Conservation (phyloP, 2,113 vertebrate genomes). For the Miniopterus natalensis region DNA sequence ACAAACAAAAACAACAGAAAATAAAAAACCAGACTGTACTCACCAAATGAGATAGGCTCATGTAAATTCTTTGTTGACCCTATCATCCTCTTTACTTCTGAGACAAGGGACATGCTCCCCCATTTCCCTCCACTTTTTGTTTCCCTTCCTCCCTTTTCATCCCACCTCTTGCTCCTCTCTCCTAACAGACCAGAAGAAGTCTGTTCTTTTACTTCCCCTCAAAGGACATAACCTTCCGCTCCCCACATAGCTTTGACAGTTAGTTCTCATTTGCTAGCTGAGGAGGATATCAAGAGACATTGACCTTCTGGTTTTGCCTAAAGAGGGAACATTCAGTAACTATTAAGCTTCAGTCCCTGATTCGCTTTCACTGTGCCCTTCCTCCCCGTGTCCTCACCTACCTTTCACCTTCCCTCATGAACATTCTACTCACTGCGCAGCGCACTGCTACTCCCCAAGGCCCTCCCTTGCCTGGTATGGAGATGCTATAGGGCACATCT, state of each 20-base stretch:
- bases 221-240: constrained; percentile 67
- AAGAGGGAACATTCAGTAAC: constrained; percentile 70
- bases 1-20: constrained; percentile 42
- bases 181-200: constrained; percentile 60
- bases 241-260: constrained; percentile 64
- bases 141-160: constrained; percentile 5
- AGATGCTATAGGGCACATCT: neutral
- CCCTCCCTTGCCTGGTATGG: neutral
- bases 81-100: neutral
- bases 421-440: neutral
- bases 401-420: constrained; percentile 36
- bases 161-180: neutral
- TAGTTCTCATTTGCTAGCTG: constrained; percentile 66
- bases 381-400: neutral
- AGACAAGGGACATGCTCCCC: neutral
- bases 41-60: neutral
- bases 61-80: neutral
- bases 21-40: neutral
- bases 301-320: constrained; percentile 75
- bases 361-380: neutral
- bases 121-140: neutral
- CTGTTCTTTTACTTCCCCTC: constrained; percentile 69
- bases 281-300: constrained; percentile 52
- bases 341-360: constrained; percentile 19
- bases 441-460: neutral